phyloP scores from a whole-genome alignment of 2,888 invertebrate genomes.

The Phalangium opilio region DNA sequence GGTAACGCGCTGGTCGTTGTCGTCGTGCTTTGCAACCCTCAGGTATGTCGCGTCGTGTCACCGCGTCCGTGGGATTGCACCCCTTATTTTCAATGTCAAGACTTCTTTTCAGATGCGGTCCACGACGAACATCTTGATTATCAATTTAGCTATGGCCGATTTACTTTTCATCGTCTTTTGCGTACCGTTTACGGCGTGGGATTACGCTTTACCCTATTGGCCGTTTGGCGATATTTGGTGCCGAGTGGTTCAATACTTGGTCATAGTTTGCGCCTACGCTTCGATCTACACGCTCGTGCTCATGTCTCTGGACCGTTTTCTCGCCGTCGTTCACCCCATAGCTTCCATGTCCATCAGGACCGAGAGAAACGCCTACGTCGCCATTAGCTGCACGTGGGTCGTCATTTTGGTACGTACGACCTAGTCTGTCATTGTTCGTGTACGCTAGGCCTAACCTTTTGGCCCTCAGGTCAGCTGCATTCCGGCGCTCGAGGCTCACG shows the following conservation, averaged over 20 bases:
- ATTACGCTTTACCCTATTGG: conserved; percentile 74
- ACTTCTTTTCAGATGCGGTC: conserved; percentile 69
- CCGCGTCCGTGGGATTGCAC: too few species aligned
- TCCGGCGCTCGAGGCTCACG: conserved; percentile 60
- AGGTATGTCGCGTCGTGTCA: too few species aligned
- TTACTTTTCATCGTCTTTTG: conserved; percentile 81
- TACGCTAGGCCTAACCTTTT: too few species aligned
- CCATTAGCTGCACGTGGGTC: conserved; percentile 63
- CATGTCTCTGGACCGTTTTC: conserved; percentile 77
- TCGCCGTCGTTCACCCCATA: conserved; percentile 86
- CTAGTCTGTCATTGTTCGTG: too few species aligned
- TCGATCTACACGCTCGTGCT: conserved; percentile 84
- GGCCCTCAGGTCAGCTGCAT: conserved; percentile 39
- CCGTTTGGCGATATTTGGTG: conserved; percentile 55
- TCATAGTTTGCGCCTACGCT: conserved; percentile 80
- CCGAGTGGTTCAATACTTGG: conserved; percentile 74
- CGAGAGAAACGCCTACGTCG: conserved; percentile 59
- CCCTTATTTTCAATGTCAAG: too few species aligned
- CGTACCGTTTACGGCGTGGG: conserved; percentile 83
- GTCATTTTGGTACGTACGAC: conserved; percentile 38
- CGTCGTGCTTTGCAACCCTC: conserved; percentile 72
- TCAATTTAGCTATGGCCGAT: conserved; percentile 78
- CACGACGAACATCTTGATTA: conserved; percentile 79
- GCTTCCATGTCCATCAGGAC: conserved; percentile 69
- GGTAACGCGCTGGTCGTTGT: conserved; percentile 78